These are phyloP conservation scores for Limnodromus scolopaceus DNA, from an alignment of 2,797 vertebrate species.

Conservation along the genomic window DNA sequence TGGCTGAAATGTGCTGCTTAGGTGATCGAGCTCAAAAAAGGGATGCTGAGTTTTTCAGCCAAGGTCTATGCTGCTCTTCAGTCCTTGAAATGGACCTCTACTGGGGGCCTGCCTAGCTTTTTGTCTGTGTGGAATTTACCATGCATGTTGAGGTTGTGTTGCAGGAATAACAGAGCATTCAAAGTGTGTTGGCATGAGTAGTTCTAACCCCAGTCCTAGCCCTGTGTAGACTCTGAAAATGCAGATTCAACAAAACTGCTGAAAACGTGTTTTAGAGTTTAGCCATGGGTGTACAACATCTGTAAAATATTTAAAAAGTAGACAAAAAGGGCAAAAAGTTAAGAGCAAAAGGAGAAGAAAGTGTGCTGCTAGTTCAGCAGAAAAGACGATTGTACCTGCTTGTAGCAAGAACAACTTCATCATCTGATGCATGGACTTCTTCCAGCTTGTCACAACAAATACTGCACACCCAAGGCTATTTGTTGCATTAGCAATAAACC, in stretches of 20 bases:
- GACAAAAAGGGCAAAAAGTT: not conserved
- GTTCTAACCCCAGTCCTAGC: not conserved
- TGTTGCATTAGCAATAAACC: conserved; percentile 20
- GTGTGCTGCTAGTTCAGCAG: not conserved
- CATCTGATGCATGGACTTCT: not conserved
- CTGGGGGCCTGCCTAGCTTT: not conserved
- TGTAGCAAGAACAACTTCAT: not conserved
- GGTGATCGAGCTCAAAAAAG: not conserved
- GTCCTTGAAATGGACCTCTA: not conserved
- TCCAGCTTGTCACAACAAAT: conserved; percentile 49
- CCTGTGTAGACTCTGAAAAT: not conserved
- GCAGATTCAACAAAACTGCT: not conserved
- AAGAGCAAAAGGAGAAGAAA: not conserved
- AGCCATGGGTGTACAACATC: not conserved
- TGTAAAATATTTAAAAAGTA: conserved; percentile 32
- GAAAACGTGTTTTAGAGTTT: not conserved
- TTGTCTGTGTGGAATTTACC: not conserved
- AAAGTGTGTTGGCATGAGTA: not conserved
- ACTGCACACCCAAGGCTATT: conserved; percentile 28
- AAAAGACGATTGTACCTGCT: conserved; percentile 30
- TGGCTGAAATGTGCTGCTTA: not conserved
- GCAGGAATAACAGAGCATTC: not conserved
- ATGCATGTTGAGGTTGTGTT: not conserved
- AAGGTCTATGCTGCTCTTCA: not conserved
- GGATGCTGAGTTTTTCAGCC: not conserved